These are phyloP conservation scores for Tuberolachnus salignus DNA, from an alignment of 2,888 invertebrate species.

Conservation along the genomic window DNA sequence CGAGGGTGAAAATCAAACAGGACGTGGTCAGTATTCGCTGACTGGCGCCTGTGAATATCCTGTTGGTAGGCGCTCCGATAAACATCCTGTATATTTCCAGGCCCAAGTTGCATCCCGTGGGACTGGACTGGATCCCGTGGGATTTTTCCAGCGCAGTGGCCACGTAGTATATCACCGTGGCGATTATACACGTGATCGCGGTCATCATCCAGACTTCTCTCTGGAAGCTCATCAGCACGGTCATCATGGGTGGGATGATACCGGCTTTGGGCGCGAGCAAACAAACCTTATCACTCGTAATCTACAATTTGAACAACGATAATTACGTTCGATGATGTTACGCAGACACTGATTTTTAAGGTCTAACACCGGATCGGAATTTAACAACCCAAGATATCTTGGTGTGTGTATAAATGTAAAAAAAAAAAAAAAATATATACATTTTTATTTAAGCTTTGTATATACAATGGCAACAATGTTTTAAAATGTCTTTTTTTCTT, in stretches of 20 bases:
- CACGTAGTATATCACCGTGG: conserved; percentile 59
- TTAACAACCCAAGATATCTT: no score
- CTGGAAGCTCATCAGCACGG: conserved; percentile 62
- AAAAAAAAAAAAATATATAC: no score
- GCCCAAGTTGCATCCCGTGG: conserved; percentile 47
- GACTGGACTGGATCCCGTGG: conserved; percentile 55
- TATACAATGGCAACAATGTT: no score
- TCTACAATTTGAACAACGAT: conserved; percentile 34
- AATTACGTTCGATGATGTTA: neutral
- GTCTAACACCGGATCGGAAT: no score
- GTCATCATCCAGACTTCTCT: conserved; percentile 60
- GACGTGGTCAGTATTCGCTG: conserved; percentile 25
- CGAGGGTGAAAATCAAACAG: conserved; percentile 36
- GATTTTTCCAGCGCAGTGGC: conserved; percentile 40
- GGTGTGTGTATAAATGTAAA: no score
- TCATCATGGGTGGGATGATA: conserved; percentile 63
- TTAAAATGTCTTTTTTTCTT: no score
- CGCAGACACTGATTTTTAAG: no score
- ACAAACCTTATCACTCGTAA: conserved; percentile 63
- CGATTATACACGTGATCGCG: conserved; percentile 58
- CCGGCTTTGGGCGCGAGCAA: conserved; percentile 63
- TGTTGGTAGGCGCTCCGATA: conserved; percentile 36
- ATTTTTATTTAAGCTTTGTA: no score
- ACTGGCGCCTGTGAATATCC: conserved; percentile 16
- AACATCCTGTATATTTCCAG: conserved; percentile 57